Evolutionary conservation across 2,888 invertebrate genomes (phyloP).

Genomic region (Chrysotoxum bicinctum): DNA sequence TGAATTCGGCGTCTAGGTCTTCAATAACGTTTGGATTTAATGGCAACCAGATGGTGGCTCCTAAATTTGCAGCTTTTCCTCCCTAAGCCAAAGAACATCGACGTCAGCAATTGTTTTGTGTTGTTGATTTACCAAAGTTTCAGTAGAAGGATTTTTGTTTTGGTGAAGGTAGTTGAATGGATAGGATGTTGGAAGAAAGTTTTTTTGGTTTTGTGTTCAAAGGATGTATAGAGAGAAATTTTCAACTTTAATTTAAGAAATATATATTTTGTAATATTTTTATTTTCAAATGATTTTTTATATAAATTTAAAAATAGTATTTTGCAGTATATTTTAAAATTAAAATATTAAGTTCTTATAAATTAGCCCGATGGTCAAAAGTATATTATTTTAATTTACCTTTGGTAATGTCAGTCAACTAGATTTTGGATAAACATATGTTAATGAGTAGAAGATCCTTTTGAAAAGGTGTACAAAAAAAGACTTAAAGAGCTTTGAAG

Average conservation of each 20-base stretch:
- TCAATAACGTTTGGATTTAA: constrained; percentile 77
- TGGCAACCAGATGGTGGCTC: constrained; percentile 92
- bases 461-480: background rate
- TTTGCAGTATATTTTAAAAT: background rate
- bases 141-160: constrained; percentile 50
- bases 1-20: constrained; percentile 76
- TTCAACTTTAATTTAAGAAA: constrained; percentile 66
- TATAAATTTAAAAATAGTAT: background rate
- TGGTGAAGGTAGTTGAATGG: constrained; percentile 49
- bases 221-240: constrained; percentile 70
- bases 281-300: background rate
- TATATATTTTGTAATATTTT: constrained; percentile 26
- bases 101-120: constrained; percentile 59
- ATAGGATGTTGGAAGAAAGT: constrained; percentile 58
- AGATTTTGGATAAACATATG: background rate
- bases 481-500: background rate
- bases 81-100: constrained; percentile 82
- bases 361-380: background rate
- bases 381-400: background rate
- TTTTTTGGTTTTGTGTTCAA: constrained; percentile 57
- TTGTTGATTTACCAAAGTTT: constrained; percentile 43
- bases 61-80: constrained; percentile 88
- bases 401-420: background rate
- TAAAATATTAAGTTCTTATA: background rate
- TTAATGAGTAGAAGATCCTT: background rate